Percentiles rank a stretch among this genome's conserved stretches.
These are phyloP conservation scores for Helicoverpa assulta DNA, from an alignment of 2,888 invertebrate genomes.

Conservation along the genomic window DNA sequence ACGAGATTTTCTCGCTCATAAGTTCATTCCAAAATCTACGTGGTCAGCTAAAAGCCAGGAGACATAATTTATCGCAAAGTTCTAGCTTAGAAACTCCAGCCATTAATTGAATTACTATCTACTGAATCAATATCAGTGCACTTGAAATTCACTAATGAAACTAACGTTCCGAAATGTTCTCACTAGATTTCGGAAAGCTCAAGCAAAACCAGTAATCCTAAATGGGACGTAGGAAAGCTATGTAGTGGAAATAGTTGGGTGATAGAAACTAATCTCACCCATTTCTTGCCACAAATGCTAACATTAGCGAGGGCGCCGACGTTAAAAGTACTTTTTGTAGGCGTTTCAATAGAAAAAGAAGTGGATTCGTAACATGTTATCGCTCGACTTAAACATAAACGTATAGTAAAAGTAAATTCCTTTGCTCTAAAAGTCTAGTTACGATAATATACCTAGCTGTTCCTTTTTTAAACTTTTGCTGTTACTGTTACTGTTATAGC, in stretches of 20 bases:
- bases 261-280: conserved; percentile 29
- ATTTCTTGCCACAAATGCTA: conserved; percentile 33
- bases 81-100: conserved; percentile 22
- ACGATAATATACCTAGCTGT: no score
- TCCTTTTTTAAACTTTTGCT: no score
- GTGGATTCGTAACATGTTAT: background rate
- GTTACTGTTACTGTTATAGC: no score
- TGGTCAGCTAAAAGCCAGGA: background rate
- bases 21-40: background rate
- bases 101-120: conserved; percentile 24
- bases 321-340: conserved; percentile 18
- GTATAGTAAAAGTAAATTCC: background rate
- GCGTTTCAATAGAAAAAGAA: background rate
- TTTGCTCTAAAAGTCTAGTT: no score
- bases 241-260: background rate
- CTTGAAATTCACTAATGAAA: conserved; percentile 12
- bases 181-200: background rate
- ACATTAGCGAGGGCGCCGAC: conserved; percentile 25
- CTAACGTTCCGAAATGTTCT: conserved; percentile 7
- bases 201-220: conserved; percentile 6
- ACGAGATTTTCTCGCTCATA: no score
- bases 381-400: background rate
- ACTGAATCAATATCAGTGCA: conserved; percentile 18
- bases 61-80: conserved; percentile 9
- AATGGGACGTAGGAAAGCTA: background rate